Conservation (phyloP, 2,113 vertebrate species). For the Oenanthe melanoleuca region DNA sequence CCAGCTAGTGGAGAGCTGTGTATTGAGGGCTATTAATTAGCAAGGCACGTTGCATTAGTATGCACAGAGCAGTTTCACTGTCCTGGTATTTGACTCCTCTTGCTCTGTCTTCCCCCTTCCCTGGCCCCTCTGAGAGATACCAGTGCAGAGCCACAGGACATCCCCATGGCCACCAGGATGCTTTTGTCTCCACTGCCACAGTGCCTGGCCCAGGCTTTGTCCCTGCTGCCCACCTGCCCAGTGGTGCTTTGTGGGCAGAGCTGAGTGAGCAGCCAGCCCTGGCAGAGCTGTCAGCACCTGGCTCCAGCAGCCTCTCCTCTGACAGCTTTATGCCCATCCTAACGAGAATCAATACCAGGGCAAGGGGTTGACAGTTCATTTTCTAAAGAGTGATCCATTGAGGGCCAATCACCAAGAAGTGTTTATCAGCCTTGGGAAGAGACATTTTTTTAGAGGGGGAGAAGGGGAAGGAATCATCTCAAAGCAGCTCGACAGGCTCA, state of each 20-base stretch:
- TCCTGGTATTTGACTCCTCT: background rate
- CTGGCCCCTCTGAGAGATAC: background rate
- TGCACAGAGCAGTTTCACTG: background rate
- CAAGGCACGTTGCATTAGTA: background rate
- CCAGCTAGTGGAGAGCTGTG: background rate
- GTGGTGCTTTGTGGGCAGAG: background rate
- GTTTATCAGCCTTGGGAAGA: conserved; percentile 80
- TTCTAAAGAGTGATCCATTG: conserved; percentile 84
- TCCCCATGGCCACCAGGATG: background rate
- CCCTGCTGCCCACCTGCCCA: background rate
- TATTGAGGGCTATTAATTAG: conserved; percentile 22
- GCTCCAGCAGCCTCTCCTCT: conserved; percentile 70
- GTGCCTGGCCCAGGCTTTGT: background rate
- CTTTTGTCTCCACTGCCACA: background rate
- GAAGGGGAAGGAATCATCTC: conserved; percentile 67
- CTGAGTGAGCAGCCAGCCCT: conserved; percentile 8
- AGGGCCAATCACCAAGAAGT: conserved; percentile 77
- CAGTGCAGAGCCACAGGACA: background rate
- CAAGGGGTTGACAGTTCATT: conserved; percentile 84
- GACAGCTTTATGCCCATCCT: conserved; percentile 82
- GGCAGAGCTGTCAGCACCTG: conserved; percentile 70
- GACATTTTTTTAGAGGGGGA: conserved; percentile 65
- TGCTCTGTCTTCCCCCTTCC: background rate
- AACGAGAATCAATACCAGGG: conserved; percentile 82
- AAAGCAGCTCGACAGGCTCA: conserved; percentile 68